Evolutionary conservation across 2,113 vertebrate genomes (phyloP), one percentile per base, ranked within the genome.

Genomic region (Pterophyllum scalare): DNA sequence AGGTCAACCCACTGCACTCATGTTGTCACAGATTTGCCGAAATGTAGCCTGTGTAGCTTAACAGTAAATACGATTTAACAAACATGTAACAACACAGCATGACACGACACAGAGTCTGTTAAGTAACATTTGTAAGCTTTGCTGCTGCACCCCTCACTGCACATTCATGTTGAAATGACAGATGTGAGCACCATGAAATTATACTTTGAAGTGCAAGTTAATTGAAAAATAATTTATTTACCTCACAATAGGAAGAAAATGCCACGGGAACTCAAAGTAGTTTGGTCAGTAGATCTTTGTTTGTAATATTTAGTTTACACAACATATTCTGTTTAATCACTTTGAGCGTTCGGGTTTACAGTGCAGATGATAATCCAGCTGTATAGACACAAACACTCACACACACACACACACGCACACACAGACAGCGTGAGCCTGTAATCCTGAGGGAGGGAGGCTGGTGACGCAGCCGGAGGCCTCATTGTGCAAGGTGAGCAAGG

Each of bases 401-500:
- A 38, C 35, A 9, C 9, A 46, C 43, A 17, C 46, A 17, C 40
- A 28, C 65, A 20, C 60, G n/a, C 31, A 35, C 54, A 17, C 10
- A 35, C 0, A 46, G 9, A 70, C 65, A 70, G 43, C 24, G 28
- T 70, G 24, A 31, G 65, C 43, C 43, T 70, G 43, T 52, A 46
- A 70, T 70, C 64, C 64, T 49, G 64, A 49, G 64, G 64, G 22
- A 43, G 77, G 80, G 78, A 65, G 62, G 64, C 4, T 11, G 31
- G 61, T 72, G 85, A 77, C 12, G 0, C 81, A 52, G 43, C 28
- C 65, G 52, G 43, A 70, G 83, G 38, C 9, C 7, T 64, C 58
- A 60, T 59, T 83, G 58, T 84, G 77, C 80, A 59, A 56, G 62
- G 84, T 67, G 86, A 78, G 74, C 82, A 67, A 6, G 15, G 76